Base-by-base conservation (phyloP, 2,888 invertebrate species). In the Hofmannophila pseudospretella region DNA sequence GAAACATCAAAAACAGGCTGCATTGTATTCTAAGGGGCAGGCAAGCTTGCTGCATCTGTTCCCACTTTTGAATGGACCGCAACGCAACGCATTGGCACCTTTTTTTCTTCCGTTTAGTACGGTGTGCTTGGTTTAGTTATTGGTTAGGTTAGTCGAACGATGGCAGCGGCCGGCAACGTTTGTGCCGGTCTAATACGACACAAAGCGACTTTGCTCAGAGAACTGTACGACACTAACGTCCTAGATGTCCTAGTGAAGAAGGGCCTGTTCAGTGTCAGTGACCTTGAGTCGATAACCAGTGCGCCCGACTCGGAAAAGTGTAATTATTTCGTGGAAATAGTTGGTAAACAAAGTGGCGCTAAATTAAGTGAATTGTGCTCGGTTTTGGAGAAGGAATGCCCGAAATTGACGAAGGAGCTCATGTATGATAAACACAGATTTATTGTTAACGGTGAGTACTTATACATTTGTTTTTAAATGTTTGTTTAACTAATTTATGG, bases 191-290 rank as follows among this genome's bases (percentile, higher is more conserved):
- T 91, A 39, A 80, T 88, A 52, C 88, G 90, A 36, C 91, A 91
- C 71, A 90, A 89, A 72, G 80, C 88, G 32, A 88, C 89, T 42
- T 86, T 91, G 55, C 82, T 90, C 57, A 88, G 88, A 42, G 91
- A 91, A 78, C 67, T 91, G 51, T 84, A 88, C 59, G 88, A 89
- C 49, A 90, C 91, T 44, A 90, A 91, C 67, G 75, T 91, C 34
- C 62, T 91, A 49, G 89, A 89, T 44, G 88, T 89, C 46, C 79
- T 91, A 41, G 90, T 91, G 37, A 91, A 91, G 64, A 91, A 90
- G 59, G 89, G 90, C 33, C 85, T 91, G 47, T 86, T 91, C 43
- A 90, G 82, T 57, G 77, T 90, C 47, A 87, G 88, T 52, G 90
- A 91, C 54, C 88, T 90, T 49, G 90, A 91, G 68, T 77, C 74